Base-by-base conservation (phyloP, 1,140 invertebrate genomes). In the Mylabris phalerata region DNA sequence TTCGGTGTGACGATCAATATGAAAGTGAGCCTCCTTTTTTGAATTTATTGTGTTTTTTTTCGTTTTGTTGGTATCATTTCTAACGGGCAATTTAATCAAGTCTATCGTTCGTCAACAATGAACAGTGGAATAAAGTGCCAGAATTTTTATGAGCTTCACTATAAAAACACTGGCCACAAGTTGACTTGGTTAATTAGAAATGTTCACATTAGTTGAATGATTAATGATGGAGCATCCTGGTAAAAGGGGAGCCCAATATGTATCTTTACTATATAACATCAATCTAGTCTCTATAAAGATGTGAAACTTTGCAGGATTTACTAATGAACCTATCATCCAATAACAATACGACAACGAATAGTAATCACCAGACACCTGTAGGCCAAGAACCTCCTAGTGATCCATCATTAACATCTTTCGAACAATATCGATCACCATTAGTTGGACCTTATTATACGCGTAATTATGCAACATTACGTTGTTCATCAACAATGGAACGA, bases 1-100 rank as follows among this genome's bases (percentile, higher is more conserved):
- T 83, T 86, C 60, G 81, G 80, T 51, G 82, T 84, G 25, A 79
- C 78, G 54, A 83, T 85, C 50, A 85, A 84, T 67, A 84, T 85
- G 82, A 84, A 85, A 78, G 82, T 84, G 75, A 64, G 54, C 19
- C 19, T 19, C 19, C 19, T 19, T 19, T 13, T 38, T 25, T 6
- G 25, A 44, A 52, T 41, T 13, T 19, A 19, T 19, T 19, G 13
- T 13, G 19, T 19, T 19, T 19, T 19, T 19, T 19, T 19, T 19
- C 19, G 19, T 19, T 19, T 19, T 19, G 19, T 19, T 19, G 19
- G 19, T 19, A 19, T 1, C 19, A 19, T 19, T 19, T 19, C 19
- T 19, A 19, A 19, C 19, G 19, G 19, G 19, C 19, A 19, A 19
- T 19, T 19, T 19, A 19, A 19, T 19, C 19, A 19, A 19, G 19